phyloP scores from a whole-genome alignment of 2,113 vertebrate species.

The Condylura cristata region DNA sequence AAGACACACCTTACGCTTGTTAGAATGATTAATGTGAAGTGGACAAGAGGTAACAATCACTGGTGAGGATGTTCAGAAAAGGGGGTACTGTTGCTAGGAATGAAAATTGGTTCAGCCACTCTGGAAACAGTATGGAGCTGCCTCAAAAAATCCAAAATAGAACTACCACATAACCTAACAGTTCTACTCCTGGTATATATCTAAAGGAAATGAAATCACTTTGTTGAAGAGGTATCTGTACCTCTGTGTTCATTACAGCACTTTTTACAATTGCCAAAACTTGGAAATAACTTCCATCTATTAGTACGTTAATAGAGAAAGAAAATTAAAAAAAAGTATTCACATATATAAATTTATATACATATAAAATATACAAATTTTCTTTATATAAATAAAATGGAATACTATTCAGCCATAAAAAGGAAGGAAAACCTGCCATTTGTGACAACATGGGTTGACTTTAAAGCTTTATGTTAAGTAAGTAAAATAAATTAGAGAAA shows the following conservation, averaged over 20 bases:
- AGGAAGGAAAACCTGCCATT: background rate
- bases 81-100: background rate
- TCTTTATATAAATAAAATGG: background rate
- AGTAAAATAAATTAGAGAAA: background rate
- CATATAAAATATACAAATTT: background rate
- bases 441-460: background rate
- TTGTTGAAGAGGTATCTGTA: background rate
- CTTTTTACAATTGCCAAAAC: background rate
- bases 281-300: background rate
- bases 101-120: background rate
- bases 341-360: background rate
- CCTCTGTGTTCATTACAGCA: background rate
- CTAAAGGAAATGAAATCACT: background rate
- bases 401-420: background rate
- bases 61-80: no score
- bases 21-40: no score
- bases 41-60: no score
- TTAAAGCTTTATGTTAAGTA: background rate
- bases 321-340: background rate
- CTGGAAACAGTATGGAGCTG: background rate
- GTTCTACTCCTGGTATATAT: background rate
- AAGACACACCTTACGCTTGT: no score
- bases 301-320: background rate
- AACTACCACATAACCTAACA: background rate
- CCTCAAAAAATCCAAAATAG: background rate